Conservation (phyloP, 2,113 vertebrate species). For the Elanoides forficatus region DNA sequence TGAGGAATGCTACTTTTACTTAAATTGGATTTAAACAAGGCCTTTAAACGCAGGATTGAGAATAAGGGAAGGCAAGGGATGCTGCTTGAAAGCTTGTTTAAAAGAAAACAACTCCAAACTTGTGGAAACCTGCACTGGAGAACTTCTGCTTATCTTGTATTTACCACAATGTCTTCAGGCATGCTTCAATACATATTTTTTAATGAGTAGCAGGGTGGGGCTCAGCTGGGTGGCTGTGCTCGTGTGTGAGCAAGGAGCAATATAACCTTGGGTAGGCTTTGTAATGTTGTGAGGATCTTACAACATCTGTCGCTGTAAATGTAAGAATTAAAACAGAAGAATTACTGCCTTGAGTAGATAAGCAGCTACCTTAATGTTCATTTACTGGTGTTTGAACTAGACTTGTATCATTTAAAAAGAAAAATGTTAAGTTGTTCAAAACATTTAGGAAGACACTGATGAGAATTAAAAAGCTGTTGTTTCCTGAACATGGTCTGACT, state of each 20-base stretch:
- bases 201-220: neutral
- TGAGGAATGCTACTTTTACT: neutral
- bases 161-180: neutral
- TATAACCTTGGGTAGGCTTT: neutral
- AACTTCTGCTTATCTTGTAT: neutral
- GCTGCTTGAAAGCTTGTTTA: neutral
- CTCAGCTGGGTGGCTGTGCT: neutral
- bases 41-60: neutral
- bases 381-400: neutral
- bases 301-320: neutral
- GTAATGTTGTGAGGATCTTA: neutral
- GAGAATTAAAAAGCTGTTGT: neutral
- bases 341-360: neutral
- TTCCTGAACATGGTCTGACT: neutral
- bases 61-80: neutral
- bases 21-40: neutral
- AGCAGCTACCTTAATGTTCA: neutral
- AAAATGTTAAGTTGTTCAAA: neutral
- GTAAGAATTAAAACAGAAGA: neutral
- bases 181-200: neutral
- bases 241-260: neutral
- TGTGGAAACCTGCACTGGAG: neutral
- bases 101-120: neutral
- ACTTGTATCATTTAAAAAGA: neutral
- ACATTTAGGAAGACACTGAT: neutral